A percentile compares a stretch with the other conserved stretches of the same genome.
phyloP scores from a whole-genome alignment of 2,888 invertebrate genomes.

The Julus scandinavius region DNA sequence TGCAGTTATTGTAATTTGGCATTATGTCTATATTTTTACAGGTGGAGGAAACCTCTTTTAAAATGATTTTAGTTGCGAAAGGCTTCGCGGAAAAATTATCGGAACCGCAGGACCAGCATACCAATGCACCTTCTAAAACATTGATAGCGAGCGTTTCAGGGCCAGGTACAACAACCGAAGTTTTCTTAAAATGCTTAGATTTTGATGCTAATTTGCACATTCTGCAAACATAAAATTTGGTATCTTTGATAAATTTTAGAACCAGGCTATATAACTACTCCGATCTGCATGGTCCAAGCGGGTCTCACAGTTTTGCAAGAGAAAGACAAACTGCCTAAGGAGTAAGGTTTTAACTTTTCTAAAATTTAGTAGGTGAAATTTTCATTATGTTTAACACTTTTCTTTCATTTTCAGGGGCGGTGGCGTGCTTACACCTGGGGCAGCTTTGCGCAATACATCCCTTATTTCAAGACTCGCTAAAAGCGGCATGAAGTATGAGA shows the following conservation, averaged over 20 bases:
- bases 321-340: constrained; percentile 77
- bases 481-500: constrained; percentile 68
- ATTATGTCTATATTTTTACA: background rate
- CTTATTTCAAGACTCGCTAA: constrained; percentile 79
- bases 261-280: constrained; percentile 87
- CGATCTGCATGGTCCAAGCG: constrained; percentile 76
- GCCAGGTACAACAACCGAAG: background rate
- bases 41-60: constrained; percentile 46
- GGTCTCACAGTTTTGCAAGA: constrained; percentile 82
- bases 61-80: constrained; percentile 18
- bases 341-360: constrained; percentile 68
- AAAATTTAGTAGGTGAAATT: constrained; percentile 7
- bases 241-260: constrained; percentile 66
- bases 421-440: constrained; percentile 87
- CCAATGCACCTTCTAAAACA: constrained; percentile 10
- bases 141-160: constrained; percentile 23
- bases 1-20: background rate
- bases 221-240: background rate
- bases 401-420: constrained; percentile 73
- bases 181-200: no score
- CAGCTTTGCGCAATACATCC: constrained; percentile 84
- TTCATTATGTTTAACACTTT: background rate
- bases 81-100: constrained; percentile 31
- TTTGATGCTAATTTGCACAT: no score
- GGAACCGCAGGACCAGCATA: constrained; percentile 3